Percentiles rank a stretch among this genome's conserved stretches.
Evolutionary conservation across 2,888 invertebrate species (phyloP).

Genomic region (Sphaerophoria rueppellii): DNA sequence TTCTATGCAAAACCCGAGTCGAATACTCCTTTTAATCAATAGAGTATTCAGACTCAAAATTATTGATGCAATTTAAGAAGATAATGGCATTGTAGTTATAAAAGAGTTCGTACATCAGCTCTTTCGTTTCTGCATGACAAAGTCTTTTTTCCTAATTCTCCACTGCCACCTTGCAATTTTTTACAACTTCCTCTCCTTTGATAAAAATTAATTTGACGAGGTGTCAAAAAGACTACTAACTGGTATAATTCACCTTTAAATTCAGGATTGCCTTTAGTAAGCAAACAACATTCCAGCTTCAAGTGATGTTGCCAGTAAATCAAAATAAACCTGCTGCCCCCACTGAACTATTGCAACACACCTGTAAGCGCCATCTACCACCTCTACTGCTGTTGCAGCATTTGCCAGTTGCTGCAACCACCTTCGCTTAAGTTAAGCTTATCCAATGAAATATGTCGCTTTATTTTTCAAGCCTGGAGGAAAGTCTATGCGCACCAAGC

Average conservation of each 20-base stretch:
- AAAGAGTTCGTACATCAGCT: too few relatives aligned
- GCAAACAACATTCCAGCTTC: background rate
- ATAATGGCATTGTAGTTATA: too few relatives aligned
- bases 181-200: too few relatives aligned
- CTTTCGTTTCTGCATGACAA: too few relatives aligned
- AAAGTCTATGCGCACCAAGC: constrained; percentile 42
- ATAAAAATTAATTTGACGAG: too few relatives aligned
- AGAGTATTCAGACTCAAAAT: too few relatives aligned
- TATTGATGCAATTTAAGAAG: too few relatives aligned
- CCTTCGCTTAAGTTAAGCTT: constrained; percentile 17
- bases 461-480: constrained; percentile 44
- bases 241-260: background rate
- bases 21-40: background rate
- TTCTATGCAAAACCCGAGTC: background rate
- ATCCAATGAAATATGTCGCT: constrained; percentile 26
- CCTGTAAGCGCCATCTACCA: constrained; percentile 7
- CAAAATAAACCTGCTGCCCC: constrained; percentile 34
- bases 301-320: background rate
- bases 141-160: too few relatives aligned
- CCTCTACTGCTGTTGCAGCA: background rate
- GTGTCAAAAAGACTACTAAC: too few relatives aligned
- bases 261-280: background rate
- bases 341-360: constrained; percentile 28
- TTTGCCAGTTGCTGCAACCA: constrained; percentile 5
- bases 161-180: too few relatives aligned